These are phyloP conservation scores for Cavia porcellus DNA, from an alignment of 2,113 vertebrate species.

Conservation along the genomic window DNA sequence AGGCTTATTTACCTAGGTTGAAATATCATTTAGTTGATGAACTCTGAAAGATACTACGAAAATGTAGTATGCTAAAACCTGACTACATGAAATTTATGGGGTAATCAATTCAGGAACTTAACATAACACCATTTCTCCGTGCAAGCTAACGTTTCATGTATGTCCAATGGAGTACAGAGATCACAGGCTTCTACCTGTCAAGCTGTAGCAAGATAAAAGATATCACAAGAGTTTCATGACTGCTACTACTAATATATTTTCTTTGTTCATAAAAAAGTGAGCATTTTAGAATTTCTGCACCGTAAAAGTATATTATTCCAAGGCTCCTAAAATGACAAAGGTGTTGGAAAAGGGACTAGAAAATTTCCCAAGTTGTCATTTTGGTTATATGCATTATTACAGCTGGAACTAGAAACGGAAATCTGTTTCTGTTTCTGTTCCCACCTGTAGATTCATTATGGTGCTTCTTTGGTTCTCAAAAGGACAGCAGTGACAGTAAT, in stretches of 20 bases:
- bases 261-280: constrained; percentile 46
- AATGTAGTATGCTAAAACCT: constrained; percentile 50
- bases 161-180: neutral
- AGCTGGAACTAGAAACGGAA: neutral
- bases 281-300: constrained; percentile 34
- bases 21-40: constrained; percentile 53
- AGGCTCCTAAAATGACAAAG: constrained; percentile 17
- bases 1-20: constrained; percentile 42
- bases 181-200: neutral
- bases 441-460: neutral
- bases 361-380: neutral
- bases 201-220: constrained; percentile 28
- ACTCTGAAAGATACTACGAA: constrained; percentile 26
- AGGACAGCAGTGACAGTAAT: neutral
- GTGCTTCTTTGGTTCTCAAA: neutral
- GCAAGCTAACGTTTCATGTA: constrained; percentile 51
- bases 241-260: constrained; percentile 20
- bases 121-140: constrained; percentile 51
- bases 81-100: constrained; percentile 61
- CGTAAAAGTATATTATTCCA: neutral
- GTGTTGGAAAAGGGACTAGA: constrained; percentile 2
- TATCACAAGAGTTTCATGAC: constrained; percentile 47
- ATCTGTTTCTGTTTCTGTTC: neutral
- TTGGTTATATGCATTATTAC: neutral
- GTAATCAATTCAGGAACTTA: constrained; percentile 64